Evolutionary conservation across 2,888 invertebrate species (phyloP).

Genomic region (Mesochorus sp.): DNA sequence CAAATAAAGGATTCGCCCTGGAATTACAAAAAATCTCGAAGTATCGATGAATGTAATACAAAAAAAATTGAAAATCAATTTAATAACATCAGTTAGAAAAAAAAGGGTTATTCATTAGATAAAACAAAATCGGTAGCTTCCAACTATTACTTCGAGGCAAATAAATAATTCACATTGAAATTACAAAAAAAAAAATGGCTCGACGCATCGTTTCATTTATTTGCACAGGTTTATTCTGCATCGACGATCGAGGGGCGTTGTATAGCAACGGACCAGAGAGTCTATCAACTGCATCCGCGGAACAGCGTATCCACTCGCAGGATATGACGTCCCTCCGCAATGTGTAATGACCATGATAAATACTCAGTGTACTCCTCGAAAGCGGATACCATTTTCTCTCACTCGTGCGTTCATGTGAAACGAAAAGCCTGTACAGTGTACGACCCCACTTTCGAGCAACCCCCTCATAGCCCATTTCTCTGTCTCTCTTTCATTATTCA

Average conservation of each 20-base stretch:
- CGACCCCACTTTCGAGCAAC: background rate
- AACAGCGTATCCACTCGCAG: conserved; percentile 3
- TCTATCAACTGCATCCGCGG: background rate
- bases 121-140: too few relatives aligned
- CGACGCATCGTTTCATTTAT: background rate
- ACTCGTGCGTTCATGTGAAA: conserved; percentile 7
- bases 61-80: too few relatives aligned
- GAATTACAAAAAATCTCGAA: too few relatives aligned
- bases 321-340: background rate
- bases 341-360: conserved; percentile 35
- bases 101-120: too few relatives aligned
- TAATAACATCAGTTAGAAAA: too few relatives aligned
- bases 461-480: too few relatives aligned
- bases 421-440: background rate
- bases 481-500: conserved; percentile 27
- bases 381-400: background rate
- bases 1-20: too few relatives aligned
- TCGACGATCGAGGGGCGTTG: background rate
- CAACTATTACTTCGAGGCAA: background rate
- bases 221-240: background rate
- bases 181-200: background rate
- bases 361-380: conserved; percentile 11
- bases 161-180: background rate
- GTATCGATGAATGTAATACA: too few relatives aligned
- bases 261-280: background rate